Base-by-base conservation (phyloP, 92 coral and sea anemone genomes). In the Palythoa grandis region DNA sequence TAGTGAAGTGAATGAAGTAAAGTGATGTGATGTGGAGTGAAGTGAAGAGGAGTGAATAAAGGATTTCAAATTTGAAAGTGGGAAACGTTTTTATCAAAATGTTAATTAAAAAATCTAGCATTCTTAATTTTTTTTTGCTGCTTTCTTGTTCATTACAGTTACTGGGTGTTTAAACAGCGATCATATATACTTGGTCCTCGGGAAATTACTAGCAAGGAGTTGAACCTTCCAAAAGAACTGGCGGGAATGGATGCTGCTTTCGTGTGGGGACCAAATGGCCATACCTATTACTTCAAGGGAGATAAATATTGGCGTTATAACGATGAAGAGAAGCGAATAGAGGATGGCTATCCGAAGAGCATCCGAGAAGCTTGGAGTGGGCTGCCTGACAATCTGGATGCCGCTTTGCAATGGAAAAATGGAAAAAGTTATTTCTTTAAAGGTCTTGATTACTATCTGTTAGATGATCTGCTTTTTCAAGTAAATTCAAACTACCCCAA, bases 251-350 rank as follows among this genome's bases (percentile, higher is more conserved):
- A 93, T 14, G 93, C 93, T 2, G 90, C 89, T 2, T 39, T 88
- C 37, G 86, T 82, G 69, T 88, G 89, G 86, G 93, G 92, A 2
- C 88, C 88, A 56, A 90, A 91, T 29, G 95, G 93, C 20, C 75
- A 86, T 22, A 61, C 92, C 11, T 93, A 93, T 82, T 90, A 90
- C 90, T 90, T 93, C 80, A 93, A 93, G 77, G 92, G 89, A 38
- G 80, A 87, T 9, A 58, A 48, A 54, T 92, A 87, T 56, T 92
- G 95, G 95, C 88, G 91, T 16, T 93, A 82, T 60, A 79, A 90
- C 70, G 60, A 74, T 71, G 39, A 82, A 47, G 22, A 7, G 25
- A 90, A 65, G 22, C 76, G 74, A 22, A 13, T 90, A 2, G 91
- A 86, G 24, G 88, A 91, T 72, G 95, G 92, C 0, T 93, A 93